Base-by-base conservation (phyloP, 2,113 vertebrate species). In the Ageneiosus marmoratus region DNA sequence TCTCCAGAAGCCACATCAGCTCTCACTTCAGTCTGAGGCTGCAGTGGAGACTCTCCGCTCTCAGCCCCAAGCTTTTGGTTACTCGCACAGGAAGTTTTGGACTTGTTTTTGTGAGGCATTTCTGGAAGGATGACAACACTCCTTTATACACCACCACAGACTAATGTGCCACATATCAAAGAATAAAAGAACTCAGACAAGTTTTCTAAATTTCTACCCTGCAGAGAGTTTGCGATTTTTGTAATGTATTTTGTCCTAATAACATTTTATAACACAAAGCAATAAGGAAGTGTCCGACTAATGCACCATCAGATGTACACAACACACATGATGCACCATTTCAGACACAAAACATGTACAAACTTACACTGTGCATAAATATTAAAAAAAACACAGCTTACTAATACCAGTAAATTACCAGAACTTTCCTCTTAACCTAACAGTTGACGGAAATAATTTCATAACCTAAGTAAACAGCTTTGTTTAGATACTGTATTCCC, bases 71-170 rank as follows among this genome's bases (percentile, higher is more conserved):
- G 87, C 0, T 55, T 83, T 87, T 87, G 90, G 27, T 86, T 85
- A 0, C 88, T 79, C 2, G 70, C 86, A 7, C 86, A 62, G 24
- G 85, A 67, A 46, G 80, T 86, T 80, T 86, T 89, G 0, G 89
- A 92, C 76, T 94, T 94, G 84, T 89, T 94, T 77, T 90, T 90
- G 69, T 92, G 92, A 83, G 93, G 93, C 94, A 95, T 95, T 67
- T 18, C 79, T 83, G 7, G 5, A 55, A 73, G 20, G 48, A 44
- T 22, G 6, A 22, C 37, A 46, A 55, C 79, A 11, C 67, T 73
- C 51, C 12, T 29, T 56, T 41, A 13, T 37, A 69, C 34, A 18
- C 1, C 48, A 51, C 32, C 27, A 18, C 44, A n/a, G 13, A 32
- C 13, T 8, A n/a, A 41, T 12, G 7, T 11, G 1, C 16, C 29